Conservation (phyloP, 2,113 vertebrate genomes). For the Callaeas wilsoni region DNA sequence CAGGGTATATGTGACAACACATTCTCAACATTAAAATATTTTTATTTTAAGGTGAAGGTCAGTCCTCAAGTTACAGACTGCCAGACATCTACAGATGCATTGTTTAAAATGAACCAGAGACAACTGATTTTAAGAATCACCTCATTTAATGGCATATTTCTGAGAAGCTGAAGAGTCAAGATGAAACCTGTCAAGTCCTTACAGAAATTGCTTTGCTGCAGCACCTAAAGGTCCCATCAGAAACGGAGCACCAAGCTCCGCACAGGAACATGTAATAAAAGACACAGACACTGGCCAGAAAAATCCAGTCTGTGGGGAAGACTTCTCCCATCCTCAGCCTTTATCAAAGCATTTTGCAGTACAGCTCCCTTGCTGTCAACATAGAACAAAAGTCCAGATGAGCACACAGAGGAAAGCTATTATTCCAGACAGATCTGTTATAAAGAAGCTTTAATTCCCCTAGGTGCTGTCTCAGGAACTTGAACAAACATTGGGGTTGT, state of each 20-base stretch:
- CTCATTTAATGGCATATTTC: neutral
- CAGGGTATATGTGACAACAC: neutral
- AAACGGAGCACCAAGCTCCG: neutral
- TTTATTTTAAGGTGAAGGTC: neutral
- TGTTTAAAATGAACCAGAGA: neutral
- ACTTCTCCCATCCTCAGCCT: neutral
- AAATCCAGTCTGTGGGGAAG: neutral
- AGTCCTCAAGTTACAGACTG: neutral
- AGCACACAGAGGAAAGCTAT: neutral
- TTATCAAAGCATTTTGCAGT: neutral
- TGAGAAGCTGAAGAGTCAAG: neutral
- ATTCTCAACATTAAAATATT: neutral
- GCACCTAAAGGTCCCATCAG: neutral
- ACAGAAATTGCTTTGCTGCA: neutral
- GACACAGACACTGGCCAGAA: fast-evolving
- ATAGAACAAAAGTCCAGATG: neutral
- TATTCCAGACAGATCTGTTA: neutral
- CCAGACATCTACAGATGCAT: neutral
- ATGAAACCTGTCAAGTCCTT: neutral
- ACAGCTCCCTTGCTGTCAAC: neutral
- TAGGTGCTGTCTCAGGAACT: neutral
- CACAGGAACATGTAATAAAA: neutral
- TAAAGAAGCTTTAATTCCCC: neutral
- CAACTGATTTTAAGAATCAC: neutral
- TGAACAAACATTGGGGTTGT: neutral